Conservation (phyloP, 2,797 vertebrate species). For the Alauda arvensis region DNA sequence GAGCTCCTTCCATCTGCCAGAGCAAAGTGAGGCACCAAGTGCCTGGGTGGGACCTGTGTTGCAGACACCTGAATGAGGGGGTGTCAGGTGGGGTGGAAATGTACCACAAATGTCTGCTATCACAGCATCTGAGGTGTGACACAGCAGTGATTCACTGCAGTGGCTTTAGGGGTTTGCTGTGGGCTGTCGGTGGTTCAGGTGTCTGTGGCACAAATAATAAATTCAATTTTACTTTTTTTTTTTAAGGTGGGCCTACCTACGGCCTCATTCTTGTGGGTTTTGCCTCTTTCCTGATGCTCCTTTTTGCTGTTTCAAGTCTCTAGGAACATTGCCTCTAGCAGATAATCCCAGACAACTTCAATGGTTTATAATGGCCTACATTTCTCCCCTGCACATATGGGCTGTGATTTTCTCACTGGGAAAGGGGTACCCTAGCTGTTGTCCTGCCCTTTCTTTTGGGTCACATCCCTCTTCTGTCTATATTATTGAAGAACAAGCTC, state of each 20-base stretch:
- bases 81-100: neutral
- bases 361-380: neutral
- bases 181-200: neutral
- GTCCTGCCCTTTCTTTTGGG: neutral
- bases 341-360: neutral
- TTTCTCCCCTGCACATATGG: neutral
- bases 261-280: fast-evolving
- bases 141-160: neutral
- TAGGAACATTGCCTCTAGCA: neutral
- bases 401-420: neutral
- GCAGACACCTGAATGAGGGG: neutral
- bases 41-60: neutral
- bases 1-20: neutral
- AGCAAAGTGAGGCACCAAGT: neutral
- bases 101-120: neutral
- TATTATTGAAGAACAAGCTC: neutral
- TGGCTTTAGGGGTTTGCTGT: neutral
- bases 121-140: neutral
- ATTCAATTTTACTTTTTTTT: neutral
- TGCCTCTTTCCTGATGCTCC: neutral
- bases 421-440: neutral
- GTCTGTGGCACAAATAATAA: neutral
- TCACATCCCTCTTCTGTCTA: neutral
- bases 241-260: neutral
- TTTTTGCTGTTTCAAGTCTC: neutral